These are phyloP conservation scores for Nephila pilipes DNA, from an alignment of 1,140 invertebrate genomes.

Conservation along the genomic window DNA sequence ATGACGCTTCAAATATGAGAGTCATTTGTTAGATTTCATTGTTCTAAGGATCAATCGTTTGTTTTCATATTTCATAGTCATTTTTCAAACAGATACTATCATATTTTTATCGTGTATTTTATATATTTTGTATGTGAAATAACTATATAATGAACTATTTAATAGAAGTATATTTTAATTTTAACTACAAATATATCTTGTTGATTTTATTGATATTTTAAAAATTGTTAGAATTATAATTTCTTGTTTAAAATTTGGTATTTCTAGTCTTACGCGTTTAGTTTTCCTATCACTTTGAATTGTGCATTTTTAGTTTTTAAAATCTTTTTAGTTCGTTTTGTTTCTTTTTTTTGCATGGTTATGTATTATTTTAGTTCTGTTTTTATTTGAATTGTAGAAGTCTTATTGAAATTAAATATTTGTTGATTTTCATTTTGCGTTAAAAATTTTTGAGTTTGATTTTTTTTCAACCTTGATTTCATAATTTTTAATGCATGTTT, in stretches of 20 bases:
- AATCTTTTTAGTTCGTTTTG: conserved; percentile 11
- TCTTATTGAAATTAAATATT: conserved; percentile 54
- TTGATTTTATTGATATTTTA: conserved; percentile 36
- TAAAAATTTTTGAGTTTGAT: conserved; percentile 57
- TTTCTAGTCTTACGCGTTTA: conserved; percentile 33
- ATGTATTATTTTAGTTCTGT: conserved; percentile 28
- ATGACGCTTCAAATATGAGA: conserved; percentile 3
- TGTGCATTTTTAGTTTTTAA: conserved; percentile 22
- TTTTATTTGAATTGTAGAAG: conserved; percentile 63
- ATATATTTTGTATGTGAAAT: conserved; percentile 58
- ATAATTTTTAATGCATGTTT: conserved; percentile 26
- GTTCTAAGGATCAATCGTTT: conserved; percentile 10
- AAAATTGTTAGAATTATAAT: conserved; percentile 3
- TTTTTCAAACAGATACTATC: background rate
- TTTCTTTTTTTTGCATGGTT: conserved; percentile 58
- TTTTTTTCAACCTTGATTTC: background rate
- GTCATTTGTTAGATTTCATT: conserved; percentile 31
- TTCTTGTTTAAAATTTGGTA: conserved; percentile 2
- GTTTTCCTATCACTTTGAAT: background rate
- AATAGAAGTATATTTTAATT: background rate
- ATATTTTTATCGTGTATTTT: conserved; percentile 53
- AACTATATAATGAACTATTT: conserved; percentile 28
- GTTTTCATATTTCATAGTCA: conserved; percentile 8
- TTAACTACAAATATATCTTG: background rate
- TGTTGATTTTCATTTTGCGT: conserved; percentile 63